Evolutionary conservation across 2,113 vertebrate species (phyloP), one percentile per base, ranked within the genome.

Genomic region (Anhinga anhinga): DNA sequence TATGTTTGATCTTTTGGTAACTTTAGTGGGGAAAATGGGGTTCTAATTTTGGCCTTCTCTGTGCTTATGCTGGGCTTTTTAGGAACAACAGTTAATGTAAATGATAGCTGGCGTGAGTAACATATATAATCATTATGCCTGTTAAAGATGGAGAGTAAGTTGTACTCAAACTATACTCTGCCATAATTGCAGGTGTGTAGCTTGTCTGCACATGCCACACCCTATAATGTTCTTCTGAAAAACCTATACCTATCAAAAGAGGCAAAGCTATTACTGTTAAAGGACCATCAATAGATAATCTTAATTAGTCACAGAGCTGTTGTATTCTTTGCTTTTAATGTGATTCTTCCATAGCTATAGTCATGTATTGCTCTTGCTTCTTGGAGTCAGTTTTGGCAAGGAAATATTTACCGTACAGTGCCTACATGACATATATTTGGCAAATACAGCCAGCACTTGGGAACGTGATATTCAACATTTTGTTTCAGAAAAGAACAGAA

Each of bases 181-280:
- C 67, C 4, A 5, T 5, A 29, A 56, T 23, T 2, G 4, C 38
- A 18, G 0, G 0, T n/a, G 17, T 16, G 55, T 21, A 30, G 18
- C 50, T 86, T 53, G 12, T 82, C 42, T 61, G 56, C 2, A 2
- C 11, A 16, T 34, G 25, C 65, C 18, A 21, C 1, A 1, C 11
- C 15, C 58, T 52, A 6, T 29, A 19, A 52, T 56, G 59, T 27
- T 73, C 30, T 26, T n/a, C 80, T 56, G 56, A 72, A 89, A 86
- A 85, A 47, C 14, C 74, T 70, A 0, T 17, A 10, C 45, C 32
- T 53, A 15, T 25, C 47, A 27, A 69, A 84, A 53, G 53, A 58
- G 22, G 25, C n/a, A 44, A 58, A 45, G 53, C 13, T 72, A 12
- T 10, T 71, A 11, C 47, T 53, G 59, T 42, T 70, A 27, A 49